phyloP scores from a whole-genome alignment of 2,797 vertebrate genomes.

The Rhynchotus rufescens region DNA sequence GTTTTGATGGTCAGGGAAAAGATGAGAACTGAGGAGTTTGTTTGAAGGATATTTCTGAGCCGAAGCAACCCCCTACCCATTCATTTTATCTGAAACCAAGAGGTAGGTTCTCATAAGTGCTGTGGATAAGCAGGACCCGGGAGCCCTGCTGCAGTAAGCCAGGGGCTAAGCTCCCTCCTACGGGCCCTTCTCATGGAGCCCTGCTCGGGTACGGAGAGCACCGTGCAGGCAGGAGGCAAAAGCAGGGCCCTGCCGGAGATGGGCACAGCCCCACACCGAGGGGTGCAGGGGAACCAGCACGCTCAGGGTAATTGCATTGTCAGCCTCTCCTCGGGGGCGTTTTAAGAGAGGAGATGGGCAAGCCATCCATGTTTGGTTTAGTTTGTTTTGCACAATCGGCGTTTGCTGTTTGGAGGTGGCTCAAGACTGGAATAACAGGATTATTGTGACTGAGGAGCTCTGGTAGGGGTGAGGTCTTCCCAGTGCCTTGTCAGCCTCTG shows the following conservation, averaged over 20 bases:
- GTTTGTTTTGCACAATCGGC: neutral
- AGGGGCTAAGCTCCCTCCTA: neutral
- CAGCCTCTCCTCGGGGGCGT: neutral
- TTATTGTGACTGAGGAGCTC: neutral
- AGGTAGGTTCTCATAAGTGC: neutral
- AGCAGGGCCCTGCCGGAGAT: too few species aligned
- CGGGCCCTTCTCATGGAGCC: neutral
- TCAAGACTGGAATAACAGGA: neutral
- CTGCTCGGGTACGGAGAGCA: neutral
- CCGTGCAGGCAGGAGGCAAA: rapidly evolving
- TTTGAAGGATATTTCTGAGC: neutral
- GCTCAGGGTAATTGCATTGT: neutral
- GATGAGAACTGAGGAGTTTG: neutral
- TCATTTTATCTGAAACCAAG: neutral
- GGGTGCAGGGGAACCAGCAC: neutral
- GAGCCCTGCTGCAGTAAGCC: neutral
- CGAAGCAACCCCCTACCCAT: neutral
- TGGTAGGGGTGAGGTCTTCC: rapidly evolving
- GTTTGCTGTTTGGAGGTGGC: neutral
- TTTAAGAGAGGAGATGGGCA: neutral
- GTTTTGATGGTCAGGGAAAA: neutral
- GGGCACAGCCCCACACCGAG: rapidly evolving
- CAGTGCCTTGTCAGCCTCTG: neutral
- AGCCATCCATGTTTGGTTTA: neutral
- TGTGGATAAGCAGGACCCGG: neutral